These are phyloP conservation scores for Oplegnathus fasciatus DNA, from an alignment of 2,113 vertebrate species.

Conservation along the genomic window DNA sequence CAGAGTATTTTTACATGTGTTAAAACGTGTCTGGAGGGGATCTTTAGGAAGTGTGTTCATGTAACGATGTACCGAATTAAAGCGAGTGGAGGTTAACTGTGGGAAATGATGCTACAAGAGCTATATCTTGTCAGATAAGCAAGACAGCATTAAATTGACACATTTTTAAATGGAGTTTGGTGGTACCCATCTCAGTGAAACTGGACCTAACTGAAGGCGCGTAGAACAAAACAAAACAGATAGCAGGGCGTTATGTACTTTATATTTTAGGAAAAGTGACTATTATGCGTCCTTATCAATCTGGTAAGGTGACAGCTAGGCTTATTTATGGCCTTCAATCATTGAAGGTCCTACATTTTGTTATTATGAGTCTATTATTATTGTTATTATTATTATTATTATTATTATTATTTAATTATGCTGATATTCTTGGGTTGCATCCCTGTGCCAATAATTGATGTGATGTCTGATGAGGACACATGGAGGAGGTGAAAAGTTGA, in stretches of 20 bases:
- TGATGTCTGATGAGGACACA: neutral
- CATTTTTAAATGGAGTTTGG: neutral
- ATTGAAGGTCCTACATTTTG: neutral
- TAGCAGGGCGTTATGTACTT: neutral
- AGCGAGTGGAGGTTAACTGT: neutral
- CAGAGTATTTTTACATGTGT: neutral
- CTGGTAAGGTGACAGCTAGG: too few relatives aligned
- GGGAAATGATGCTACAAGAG: neutral
- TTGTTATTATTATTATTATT: neutral
- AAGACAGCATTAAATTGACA: neutral
- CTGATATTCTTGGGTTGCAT: neutral
- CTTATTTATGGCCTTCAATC: neutral
- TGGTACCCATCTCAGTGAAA: neutral
- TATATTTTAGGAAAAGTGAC: neutral
- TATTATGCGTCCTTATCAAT: neutral
- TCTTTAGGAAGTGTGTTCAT: neutral
- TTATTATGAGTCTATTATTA: neutral
- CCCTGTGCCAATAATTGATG: neutral
- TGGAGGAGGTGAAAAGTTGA: slow-evolving; percentile 32
- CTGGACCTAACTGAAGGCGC: neutral
- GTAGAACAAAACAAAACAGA: neutral
- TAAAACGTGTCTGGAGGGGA: neutral
- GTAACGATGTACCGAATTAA: neutral
- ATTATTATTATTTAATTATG: neutral
- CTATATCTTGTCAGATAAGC: neutral